phyloP scores from a whole-genome alignment of 1,140 invertebrate genomes.

The Pinna nobilis region DNA sequence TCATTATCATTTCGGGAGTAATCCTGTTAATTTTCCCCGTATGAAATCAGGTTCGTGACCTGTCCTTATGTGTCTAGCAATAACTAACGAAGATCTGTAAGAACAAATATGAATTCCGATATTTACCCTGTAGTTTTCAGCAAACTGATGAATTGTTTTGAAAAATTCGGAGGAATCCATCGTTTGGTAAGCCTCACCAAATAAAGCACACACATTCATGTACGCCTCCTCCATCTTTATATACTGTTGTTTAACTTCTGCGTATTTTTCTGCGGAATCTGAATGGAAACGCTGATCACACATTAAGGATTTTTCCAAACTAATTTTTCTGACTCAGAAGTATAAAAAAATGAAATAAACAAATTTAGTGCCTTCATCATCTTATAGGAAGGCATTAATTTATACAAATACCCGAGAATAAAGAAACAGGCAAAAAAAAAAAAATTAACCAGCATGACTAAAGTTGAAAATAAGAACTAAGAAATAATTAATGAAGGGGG shows the following conservation, averaged over 20 bases:
- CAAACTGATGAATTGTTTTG: conserved; percentile 7
- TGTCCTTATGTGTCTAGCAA: too few species aligned
- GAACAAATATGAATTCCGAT: background rate
- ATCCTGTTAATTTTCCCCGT: too few species aligned
- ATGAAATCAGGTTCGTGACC: too few species aligned
- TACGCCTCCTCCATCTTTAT: conserved; percentile 20
- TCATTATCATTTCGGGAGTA: too few species aligned
- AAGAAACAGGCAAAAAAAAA: background rate
- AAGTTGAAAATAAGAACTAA: background rate
- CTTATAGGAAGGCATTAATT: too few species aligned
- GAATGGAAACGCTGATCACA: background rate
- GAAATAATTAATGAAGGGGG: background rate
- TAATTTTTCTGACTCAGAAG: background rate
- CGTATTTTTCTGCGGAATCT: background rate
- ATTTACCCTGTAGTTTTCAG: conserved; percentile 13
- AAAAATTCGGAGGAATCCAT: conserved; percentile 27
- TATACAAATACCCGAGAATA: too few species aligned
- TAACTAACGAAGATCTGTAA: too few species aligned
- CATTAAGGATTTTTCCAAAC: background rate
- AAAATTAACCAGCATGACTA: background rate
- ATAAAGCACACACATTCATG: background rate
- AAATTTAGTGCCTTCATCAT: too few species aligned
- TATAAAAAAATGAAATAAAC: background rate
- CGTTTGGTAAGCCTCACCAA: background rate
- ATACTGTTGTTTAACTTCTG: conserved; percentile 2